Percentiles rank a stretch among this genome's conserved stretches.
These are phyloP conservation scores for Holotrichia oblita DNA, from an alignment of 1,140 invertebrate genomes.

Conservation along the genomic window DNA sequence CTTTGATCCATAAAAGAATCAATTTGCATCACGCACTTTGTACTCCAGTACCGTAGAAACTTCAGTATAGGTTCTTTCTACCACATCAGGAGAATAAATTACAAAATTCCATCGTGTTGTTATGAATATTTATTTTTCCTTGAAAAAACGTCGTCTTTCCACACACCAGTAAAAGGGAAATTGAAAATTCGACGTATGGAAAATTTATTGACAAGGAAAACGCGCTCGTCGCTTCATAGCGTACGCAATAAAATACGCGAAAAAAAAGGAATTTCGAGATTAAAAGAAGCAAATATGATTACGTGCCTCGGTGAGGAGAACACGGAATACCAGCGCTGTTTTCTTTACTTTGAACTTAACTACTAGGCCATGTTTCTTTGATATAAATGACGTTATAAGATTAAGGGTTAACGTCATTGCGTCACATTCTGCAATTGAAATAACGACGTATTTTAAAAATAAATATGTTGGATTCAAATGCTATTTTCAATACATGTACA, in stretches of 20 bases:
- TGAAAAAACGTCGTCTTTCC: not conserved
- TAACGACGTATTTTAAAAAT: not conserved
- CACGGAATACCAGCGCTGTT: not conserved
- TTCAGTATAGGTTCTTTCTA: not conserved
- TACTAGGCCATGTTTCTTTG: not conserved
- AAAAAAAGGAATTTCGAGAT: not conserved
- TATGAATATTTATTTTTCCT: not conserved
- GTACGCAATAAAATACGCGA: not conserved
- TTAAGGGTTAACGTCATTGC: not conserved
- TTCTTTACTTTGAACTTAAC: not conserved
- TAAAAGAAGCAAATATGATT: not conserved
- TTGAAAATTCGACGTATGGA: not conserved
- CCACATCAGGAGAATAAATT: not conserved
- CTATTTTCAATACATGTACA: too few species aligned
- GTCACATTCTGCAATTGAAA: not conserved
- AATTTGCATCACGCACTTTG: too few species aligned
- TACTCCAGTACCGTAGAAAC: not conserved
- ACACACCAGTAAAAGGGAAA: not conserved
- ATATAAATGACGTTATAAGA: not conserved
- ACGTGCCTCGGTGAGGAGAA: not conserved
- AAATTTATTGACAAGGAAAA: constrained; percentile 6
- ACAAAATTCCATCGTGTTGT: not conserved
- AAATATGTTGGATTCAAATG: too few species aligned
- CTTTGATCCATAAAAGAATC: too few species aligned
- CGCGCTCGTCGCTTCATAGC: not conserved